phyloP scores from a whole-genome alignment of 2,888 invertebrate genomes.

The Embidobia sp. region DNA sequence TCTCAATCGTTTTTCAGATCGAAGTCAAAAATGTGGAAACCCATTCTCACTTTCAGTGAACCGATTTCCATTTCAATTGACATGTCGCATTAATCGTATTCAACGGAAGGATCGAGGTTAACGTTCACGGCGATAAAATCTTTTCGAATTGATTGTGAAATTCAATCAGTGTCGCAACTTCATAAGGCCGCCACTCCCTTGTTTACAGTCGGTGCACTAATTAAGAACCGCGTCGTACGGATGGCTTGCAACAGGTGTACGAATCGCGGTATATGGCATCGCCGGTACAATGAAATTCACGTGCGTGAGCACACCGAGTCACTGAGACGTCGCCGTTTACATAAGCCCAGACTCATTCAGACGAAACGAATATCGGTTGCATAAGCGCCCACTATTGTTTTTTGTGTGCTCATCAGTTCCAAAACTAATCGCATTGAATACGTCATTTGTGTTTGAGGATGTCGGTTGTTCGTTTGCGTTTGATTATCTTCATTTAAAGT shows the following conservation, averaged over 20 bases:
- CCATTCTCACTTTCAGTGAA: too few species aligned
- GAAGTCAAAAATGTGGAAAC: too few species aligned
- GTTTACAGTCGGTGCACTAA: slow-evolving; percentile 58
- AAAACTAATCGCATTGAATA: background rate
- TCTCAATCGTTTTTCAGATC: background rate
- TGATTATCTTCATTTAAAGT: too few species aligned
- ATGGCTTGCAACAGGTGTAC: slow-evolving; percentile 56
- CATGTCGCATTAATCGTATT: slow-evolving; percentile 27
- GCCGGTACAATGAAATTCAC: slow-evolving; percentile 41
- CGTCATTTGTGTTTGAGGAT: background rate
- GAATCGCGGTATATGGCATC: slow-evolving; percentile 49
- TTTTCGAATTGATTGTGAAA: slow-evolving; percentile 55
- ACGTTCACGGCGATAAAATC: slow-evolving; percentile 53
- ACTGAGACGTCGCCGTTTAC: slow-evolving; percentile 46
- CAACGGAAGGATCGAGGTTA: slow-evolving; percentile 48
- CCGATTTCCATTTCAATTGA: slow-evolving; percentile 28
- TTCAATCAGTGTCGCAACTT: slow-evolving; percentile 57
- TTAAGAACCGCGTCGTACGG: slow-evolving; percentile 57
- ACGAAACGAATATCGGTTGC: slow-evolving; percentile 32
- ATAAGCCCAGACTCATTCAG: slow-evolving; percentile 28
- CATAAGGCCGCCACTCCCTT: slow-evolving; percentile 58
- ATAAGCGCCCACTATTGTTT: slow-evolving; percentile 16
- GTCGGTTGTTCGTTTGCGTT: too few species aligned
- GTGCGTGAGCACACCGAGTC: slow-evolving; percentile 26
- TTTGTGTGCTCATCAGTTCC: background rate